Conservation (phyloP, 2,888 invertebrate genomes). For the Epinotia ramella region DNA sequence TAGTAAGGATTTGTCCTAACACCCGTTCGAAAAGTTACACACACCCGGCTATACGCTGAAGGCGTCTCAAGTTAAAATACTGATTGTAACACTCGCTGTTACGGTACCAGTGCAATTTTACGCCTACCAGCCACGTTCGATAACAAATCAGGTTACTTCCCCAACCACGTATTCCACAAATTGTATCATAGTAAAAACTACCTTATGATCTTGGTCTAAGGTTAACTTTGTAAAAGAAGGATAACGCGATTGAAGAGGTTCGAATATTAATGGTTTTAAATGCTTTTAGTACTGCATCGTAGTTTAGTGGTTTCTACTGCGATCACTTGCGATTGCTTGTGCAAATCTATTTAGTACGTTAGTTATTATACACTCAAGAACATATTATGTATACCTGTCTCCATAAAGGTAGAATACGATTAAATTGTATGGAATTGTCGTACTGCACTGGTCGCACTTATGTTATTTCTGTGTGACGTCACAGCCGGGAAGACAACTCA, state of each 20-base stretch:
- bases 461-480: conserved; percentile 14
- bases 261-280: neutral
- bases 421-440: neutral
- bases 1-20: too few relatives aligned
- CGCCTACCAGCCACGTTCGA: conserved; percentile 36
- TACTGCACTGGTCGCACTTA: too few relatives aligned
- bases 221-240: neutral
- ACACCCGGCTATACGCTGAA: too few relatives aligned
- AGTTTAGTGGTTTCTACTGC: conserved; percentile 18
- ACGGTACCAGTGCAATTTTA: conserved; percentile 25
- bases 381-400: neutral
- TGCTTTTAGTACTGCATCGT: conserved; percentile 25
- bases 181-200: conserved; percentile 3
- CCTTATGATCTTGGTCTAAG: neutral
- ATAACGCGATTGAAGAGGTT: neutral
- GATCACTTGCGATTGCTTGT: conserved; percentile 16
- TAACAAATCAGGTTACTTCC: conserved; percentile 27
- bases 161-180: conserved; percentile 7
- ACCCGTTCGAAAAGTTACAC: neutral
- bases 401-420: neutral
- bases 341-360: neutral
- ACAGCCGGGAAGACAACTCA: conserved; percentile 16
- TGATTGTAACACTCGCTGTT: neutral
- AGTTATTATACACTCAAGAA: neutral
- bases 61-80: conserved; percentile 10